Conservation (phyloP, 2,888 invertebrate genomes). For the Drosophila borealis region DNA sequence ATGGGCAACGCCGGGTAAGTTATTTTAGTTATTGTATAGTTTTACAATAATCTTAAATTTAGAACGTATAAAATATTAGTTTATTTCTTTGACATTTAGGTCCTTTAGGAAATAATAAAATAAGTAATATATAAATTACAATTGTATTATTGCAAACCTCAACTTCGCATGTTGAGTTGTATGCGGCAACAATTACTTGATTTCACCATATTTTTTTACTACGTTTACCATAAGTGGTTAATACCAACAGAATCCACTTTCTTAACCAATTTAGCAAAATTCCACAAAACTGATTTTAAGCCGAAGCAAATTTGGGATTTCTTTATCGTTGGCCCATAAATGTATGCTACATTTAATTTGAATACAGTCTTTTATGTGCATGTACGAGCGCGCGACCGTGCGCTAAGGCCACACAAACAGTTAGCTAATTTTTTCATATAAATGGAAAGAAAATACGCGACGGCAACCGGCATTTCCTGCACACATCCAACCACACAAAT, state of each 20-base stretch:
- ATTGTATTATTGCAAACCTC: no score
- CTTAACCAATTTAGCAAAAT: constrained; percentile 19
- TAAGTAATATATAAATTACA: no score
- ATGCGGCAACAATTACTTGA: no score
- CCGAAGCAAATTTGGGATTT: constrained; percentile 27
- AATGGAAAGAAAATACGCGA: constrained; percentile 71
- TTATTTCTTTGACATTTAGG: no score
- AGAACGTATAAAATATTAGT: no score
- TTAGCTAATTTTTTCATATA: constrained; percentile 65
- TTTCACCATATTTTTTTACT: not conserved
- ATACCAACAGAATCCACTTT: constrained; percentile 9
- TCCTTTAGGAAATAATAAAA: no score
- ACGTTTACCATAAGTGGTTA: not conserved
- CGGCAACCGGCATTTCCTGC: constrained; percentile 7
- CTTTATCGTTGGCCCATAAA: constrained; percentile 50
- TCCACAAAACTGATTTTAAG: constrained; percentile 26
- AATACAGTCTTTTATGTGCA: constrained; percentile 57
- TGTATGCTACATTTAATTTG: constrained; percentile 70
- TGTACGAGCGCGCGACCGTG: constrained; percentile 66
- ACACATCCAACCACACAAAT: constrained; percentile 8
- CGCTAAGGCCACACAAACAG: constrained; percentile 60
- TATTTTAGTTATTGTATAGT: no score
- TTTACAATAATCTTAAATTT: no score
- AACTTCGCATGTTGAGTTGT: no score
- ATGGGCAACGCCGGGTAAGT: no score